Evolutionary conservation across 2,888 invertebrate species (phyloP).

Genomic region (Octonoba sinensis): DNA sequence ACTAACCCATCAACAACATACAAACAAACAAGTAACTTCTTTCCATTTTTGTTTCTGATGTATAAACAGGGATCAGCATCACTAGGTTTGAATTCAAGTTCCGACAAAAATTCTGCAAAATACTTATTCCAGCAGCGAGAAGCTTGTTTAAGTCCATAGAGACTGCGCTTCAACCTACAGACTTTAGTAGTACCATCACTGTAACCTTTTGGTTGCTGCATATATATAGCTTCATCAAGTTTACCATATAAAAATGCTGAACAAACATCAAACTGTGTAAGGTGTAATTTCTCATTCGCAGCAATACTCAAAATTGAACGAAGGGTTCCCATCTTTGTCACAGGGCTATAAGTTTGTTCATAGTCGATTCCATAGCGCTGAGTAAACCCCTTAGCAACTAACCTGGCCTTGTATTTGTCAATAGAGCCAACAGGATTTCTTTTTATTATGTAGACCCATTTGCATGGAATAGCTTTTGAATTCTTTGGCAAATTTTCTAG

Average conservation of each 20-base stretch:
- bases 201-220: slow-evolving; percentile 42
- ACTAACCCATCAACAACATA: slow-evolving; percentile 45
- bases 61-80: slow-evolving; percentile 34
- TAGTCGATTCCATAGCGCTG: slow-evolving; percentile 25
- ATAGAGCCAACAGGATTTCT: slow-evolving; percentile 45
- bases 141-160: slow-evolving; percentile 63
- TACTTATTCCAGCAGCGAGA: slow-evolving; percentile 43
- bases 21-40: slow-evolving; percentile 16
- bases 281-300: slow-evolving; percentile 21
- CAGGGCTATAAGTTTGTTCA: slow-evolving; percentile 16
- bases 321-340: slow-evolving; percentile 15
- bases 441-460: slow-evolving; percentile 60
- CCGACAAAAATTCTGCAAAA: slow-evolving; percentile 29
- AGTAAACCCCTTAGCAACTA: slow-evolving; percentile 22
- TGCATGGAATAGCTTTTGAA: slow-evolving; percentile 19
- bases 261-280: slow-evolving; percentile 19
- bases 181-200: slow-evolving; percentile 22
- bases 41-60: slow-evolving; percentile 4
- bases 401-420: slow-evolving; percentile 11
- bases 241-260: slow-evolving; percentile 11
- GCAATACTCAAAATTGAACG: slow-evolving; percentile 12
- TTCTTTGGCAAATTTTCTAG: slow-evolving; percentile 5
- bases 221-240: slow-evolving; percentile 10
- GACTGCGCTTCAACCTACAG: slow-evolving; percentile 32
- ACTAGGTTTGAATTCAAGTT: slow-evolving; percentile 34